Conservation (phyloP, 1,140 invertebrate species). For the Neocloeon triangulifer region DNA sequence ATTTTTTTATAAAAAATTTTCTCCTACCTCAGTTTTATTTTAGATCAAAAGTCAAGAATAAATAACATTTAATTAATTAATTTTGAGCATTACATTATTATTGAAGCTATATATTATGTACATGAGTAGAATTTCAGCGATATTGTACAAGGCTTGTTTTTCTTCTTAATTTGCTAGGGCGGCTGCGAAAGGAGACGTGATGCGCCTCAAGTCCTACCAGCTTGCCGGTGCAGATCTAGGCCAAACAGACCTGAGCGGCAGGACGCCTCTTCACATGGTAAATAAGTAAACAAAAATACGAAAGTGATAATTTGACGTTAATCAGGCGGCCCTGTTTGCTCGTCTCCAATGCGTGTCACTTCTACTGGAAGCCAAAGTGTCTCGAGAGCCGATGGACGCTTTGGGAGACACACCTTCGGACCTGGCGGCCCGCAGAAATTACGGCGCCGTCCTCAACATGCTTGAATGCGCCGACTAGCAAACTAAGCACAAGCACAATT, state of each 20-base stretch:
- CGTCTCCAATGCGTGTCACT: background rate
- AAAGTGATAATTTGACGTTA: background rate
- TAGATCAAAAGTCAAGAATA: too few species aligned
- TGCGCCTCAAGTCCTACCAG: slow-evolving; percentile 28
- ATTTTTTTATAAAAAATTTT: too few species aligned
- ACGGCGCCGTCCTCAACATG: too few species aligned
- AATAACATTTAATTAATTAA: too few species aligned
- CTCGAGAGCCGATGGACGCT: background rate
- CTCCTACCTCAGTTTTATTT: too few species aligned
- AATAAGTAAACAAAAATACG: too few species aligned
- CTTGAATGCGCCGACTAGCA: too few species aligned
- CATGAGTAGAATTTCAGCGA: background rate
- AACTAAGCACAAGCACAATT: too few species aligned
- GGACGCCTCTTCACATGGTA: slow-evolving; percentile 34
- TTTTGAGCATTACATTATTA: background rate
- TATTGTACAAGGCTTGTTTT: background rate
- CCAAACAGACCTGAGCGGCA: slow-evolving; percentile 27
- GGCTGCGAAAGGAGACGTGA: slow-evolving; percentile 26
- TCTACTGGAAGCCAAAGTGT: background rate
- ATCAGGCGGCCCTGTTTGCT: background rate
- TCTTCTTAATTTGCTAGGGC: slow-evolving; percentile 19
- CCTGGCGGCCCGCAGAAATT: background rate
- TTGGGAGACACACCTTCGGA: background rate
- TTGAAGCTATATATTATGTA: background rate
- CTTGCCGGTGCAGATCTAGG: slow-evolving; percentile 38